A percentile compares a stretch with the other conserved stretches of the same genome.
Evolutionary conservation across 2,888 invertebrate genomes (phyloP).

Genomic region (Amorpha juglandis): DNA sequence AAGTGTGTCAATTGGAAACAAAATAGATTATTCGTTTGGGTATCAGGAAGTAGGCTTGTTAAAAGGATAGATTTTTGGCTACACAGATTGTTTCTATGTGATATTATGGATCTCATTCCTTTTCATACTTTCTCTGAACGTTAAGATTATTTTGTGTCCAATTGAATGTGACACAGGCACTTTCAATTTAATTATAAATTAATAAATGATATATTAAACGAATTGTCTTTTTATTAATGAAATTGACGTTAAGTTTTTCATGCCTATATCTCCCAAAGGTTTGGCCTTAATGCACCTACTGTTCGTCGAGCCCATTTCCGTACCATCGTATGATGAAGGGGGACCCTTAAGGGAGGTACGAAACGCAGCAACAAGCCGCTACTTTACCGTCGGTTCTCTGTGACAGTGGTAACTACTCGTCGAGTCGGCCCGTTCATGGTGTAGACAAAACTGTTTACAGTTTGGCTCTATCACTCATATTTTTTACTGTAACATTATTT

Average conservation of each 20-base stretch:
- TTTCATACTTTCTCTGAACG: constrained; percentile 35
- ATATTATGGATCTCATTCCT: constrained; percentile 75
- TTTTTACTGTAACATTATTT: too few relatives aligned
- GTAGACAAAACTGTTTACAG: too few relatives aligned
- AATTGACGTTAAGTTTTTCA: too few relatives aligned
- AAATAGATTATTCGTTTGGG: constrained; percentile 40
- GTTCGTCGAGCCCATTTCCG: too few relatives aligned
- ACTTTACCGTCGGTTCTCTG: too few relatives aligned
- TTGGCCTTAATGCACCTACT: too few relatives aligned
- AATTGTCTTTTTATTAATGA: constrained; percentile 44
- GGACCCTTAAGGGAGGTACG: too few relatives aligned
- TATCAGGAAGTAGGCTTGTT: background rate
- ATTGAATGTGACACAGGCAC: constrained; percentile 59
- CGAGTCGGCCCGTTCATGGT: too few relatives aligned
- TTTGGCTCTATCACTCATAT: too few relatives aligned
- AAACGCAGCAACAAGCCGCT: background rate
- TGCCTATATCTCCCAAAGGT: too few relatives aligned
- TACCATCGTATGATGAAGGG: too few relatives aligned
- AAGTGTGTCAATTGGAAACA: constrained; percentile 63
- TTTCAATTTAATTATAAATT: constrained; percentile 79
- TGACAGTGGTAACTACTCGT: too few relatives aligned
- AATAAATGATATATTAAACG: constrained; percentile 74
- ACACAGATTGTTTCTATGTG: constrained; percentile 61
- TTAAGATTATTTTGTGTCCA: constrained; percentile 65
- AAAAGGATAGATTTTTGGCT: constrained; percentile 50